Evolutionary conservation across 2,797 vertebrate genomes (phyloP).

Genomic region (Lacerta bilineata): DNA sequence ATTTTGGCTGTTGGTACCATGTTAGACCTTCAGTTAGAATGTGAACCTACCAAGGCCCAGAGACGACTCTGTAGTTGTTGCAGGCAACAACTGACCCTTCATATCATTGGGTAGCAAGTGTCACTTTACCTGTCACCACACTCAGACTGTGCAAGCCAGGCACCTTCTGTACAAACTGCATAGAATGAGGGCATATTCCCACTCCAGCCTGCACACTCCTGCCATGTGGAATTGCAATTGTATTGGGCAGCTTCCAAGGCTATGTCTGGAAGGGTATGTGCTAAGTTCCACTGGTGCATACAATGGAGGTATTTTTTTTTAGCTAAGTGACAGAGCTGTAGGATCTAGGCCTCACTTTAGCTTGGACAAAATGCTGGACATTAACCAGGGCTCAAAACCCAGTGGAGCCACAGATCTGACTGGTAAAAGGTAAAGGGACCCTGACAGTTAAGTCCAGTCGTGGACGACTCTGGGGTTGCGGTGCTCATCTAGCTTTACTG

Average conservation of each 20-base stretch:
- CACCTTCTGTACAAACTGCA: not conserved
- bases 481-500: too few species aligned
- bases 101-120: too few species aligned
- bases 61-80: not conserved
- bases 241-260: not conserved
- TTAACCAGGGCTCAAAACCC: not conserved
- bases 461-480: too few species aligned
- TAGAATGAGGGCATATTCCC: not conserved
- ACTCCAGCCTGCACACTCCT: not conserved
- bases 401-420: not conserved
- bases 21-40: not conserved
- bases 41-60: not conserved
- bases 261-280: not conserved
- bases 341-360: not conserved
- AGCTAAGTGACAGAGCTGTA: not conserved
- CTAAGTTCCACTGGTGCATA: not conserved
- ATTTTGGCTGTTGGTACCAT: slow-evolving; percentile 33
- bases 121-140: not conserved
- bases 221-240: too few species aligned
- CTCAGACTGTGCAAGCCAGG: not conserved
- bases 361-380: not conserved
- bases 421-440: too few species aligned
- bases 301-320: not conserved
- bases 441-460: too few species aligned
- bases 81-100: not conserved